Evolutionary conservation across 2,113 vertebrate genomes (phyloP).

Genomic region (Sinocyclocheilus grahami): DNA sequence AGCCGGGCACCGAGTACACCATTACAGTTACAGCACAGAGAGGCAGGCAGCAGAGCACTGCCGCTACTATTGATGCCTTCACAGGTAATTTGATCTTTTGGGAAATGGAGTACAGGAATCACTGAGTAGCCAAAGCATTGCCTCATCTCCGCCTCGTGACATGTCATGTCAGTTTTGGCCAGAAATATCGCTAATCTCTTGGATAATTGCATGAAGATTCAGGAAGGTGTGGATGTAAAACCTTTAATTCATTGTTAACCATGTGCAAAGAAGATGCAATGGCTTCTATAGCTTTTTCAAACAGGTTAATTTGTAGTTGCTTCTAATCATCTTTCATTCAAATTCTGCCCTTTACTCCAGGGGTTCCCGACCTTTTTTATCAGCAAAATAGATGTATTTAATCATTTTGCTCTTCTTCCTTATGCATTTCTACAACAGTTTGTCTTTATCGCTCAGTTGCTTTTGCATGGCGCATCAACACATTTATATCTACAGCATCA

Average conservation of each 20-base stretch:
- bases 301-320: not conserved
- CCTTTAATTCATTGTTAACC: not conserved
- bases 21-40: conserved; percentile 89
- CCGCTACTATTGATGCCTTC: conserved; percentile 90
- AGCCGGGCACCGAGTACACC: conserved; percentile 92
- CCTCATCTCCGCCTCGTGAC: not conserved
- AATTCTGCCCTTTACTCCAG: not conserved
- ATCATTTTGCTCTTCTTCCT: not conserved
- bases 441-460: not conserved
- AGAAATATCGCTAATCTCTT: not conserved
- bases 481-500: not conserved
- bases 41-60: conserved; percentile 90
- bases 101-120: not conserved
- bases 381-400: not conserved
- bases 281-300: not conserved
- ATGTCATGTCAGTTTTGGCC: not conserved
- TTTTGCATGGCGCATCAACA: conserved; percentile 2
- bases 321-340: conserved; percentile 16
- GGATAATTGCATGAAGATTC: not conserved
- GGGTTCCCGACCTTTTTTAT: not conserved
- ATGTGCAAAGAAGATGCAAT: not conserved
- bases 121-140: not conserved
- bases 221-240: not conserved
- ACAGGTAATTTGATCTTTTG: conserved; percentile 81
- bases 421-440: not conserved